These are phyloP conservation scores for Synaphobranchus kaupii DNA, from an alignment of 2,797 vertebrate species.

Conservation along the genomic window DNA sequence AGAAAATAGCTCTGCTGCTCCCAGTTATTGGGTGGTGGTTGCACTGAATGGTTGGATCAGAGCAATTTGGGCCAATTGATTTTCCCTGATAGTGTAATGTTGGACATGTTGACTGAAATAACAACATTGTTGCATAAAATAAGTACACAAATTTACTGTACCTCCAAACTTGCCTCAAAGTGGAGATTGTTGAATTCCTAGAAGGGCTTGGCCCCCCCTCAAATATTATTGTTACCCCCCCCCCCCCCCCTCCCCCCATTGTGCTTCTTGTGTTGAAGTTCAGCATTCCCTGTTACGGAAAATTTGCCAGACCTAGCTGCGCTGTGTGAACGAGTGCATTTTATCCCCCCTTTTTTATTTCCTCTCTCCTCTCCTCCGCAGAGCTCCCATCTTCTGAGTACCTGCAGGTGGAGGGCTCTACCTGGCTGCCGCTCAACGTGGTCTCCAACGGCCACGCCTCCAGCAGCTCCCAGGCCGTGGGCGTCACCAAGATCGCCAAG, in stretches of 20 bases:
- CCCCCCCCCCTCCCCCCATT: neutral
- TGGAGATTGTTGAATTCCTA: too few relatives aligned
- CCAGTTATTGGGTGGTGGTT: neutral
- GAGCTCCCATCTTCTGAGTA: slow-evolving; percentile 89
- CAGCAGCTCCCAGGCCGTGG: slow-evolving; percentile 84
- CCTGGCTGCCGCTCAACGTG: slow-evolving; percentile 93
- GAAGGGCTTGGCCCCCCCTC: neutral
- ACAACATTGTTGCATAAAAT: neutral
- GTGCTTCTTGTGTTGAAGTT: neutral
- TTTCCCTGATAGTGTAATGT: neutral
- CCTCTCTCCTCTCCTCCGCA: slow-evolving; percentile 47
- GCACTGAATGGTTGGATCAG: neutral
- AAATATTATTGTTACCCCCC: neutral
- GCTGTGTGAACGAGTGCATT: too few relatives aligned
- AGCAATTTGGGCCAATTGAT: neutral
- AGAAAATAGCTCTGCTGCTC: neutral
- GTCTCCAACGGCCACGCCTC: slow-evolving; percentile 83
- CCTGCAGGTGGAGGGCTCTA: slow-evolving; percentile 86
- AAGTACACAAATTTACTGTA: neutral
- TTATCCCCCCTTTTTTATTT: neutral
- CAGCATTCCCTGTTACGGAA: neutral
- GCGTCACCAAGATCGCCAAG: slow-evolving; percentile 94
- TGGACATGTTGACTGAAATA: neutral
- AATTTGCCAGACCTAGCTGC: too few relatives aligned
- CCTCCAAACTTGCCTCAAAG: neutral